Conservation (phyloP, 2,888 invertebrate genomes). For the Cenopis cana region DNA sequence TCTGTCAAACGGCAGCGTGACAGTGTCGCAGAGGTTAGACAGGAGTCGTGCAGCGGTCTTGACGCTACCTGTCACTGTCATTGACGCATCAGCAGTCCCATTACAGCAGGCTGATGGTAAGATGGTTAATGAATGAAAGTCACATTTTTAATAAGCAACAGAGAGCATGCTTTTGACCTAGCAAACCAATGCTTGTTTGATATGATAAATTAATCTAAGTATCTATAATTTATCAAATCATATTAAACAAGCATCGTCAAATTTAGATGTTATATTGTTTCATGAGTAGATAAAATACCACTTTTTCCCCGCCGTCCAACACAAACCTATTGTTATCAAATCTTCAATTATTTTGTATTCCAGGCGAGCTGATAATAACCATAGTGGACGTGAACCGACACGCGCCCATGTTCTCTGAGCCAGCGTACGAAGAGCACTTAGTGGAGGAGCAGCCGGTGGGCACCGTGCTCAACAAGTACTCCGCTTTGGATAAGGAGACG, state of each 20-base stretch:
- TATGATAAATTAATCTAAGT: too few species aligned
- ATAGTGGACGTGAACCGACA: conserved; percentile 89
- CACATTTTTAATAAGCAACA: too few species aligned
- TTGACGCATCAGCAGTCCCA: conserved; percentile 91
- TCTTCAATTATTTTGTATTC: neutral
- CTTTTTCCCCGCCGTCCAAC: too few species aligned
- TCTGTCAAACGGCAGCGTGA: conserved; percentile 80
- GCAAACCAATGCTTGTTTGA: too few species aligned
- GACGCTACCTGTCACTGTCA: conserved; percentile 91
- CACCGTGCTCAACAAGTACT: conserved; percentile 90
- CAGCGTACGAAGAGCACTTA: conserved; percentile 78
- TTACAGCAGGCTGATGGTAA: conserved; percentile 91
- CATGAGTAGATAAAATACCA: too few species aligned
- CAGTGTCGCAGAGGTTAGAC: conserved; percentile 86
- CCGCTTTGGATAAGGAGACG: conserved; percentile 93
- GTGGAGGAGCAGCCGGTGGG: conserved; percentile 94
- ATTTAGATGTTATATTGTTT: too few species aligned
- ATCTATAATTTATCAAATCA: too few species aligned
- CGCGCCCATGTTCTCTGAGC: conserved; percentile 84
- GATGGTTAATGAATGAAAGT: neutral
- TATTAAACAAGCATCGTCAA: too few species aligned
- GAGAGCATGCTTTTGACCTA: too few species aligned
- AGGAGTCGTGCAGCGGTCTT: conserved; percentile 90
- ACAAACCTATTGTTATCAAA: too few species aligned
- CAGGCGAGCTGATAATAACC: conserved; percentile 87